These are phyloP conservation scores for Albula glossodonta DNA, from an alignment of 2,113 vertebrate species.

Conservation along the genomic window DNA sequence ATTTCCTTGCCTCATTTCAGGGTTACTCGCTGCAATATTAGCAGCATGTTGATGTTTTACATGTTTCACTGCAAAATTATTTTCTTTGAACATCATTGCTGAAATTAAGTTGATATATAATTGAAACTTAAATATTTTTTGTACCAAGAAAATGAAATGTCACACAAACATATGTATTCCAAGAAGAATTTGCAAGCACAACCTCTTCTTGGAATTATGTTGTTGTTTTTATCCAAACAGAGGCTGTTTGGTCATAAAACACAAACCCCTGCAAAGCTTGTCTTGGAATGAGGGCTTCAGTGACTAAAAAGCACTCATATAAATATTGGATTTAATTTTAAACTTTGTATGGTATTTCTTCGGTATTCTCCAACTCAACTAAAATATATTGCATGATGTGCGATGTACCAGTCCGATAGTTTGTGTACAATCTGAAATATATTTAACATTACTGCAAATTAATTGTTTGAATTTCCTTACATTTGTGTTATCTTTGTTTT, in stretches of 20 bases:
- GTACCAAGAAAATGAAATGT: background rate
- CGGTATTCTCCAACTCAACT: background rate
- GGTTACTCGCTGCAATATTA: too few species aligned
- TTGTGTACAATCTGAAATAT: background rate
- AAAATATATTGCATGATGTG: background rate
- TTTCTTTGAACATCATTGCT: too few species aligned
- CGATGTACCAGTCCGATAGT: background rate
- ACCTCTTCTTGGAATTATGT: conserved; percentile 55
- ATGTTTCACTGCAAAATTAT: too few species aligned
- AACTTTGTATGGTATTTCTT: too few species aligned
- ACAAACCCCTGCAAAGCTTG: conserved; percentile 44
- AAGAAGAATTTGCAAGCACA: conserved; percentile 49
- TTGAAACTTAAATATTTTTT: background rate
- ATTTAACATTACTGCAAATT: background rate
- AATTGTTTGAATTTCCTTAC: background rate
- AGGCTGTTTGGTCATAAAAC: conserved; percentile 64
- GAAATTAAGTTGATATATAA: background rate
- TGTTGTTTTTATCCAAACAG: conserved; percentile 67
- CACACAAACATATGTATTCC: conserved; percentile 40
- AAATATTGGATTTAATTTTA: too few species aligned
- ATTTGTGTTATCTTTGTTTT: background rate
- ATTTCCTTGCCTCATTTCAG: background rate
- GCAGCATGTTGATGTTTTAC: too few species aligned
- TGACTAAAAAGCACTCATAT: conserved; percentile 42
- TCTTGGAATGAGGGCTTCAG: conserved; percentile 45